Conservation (phyloP, 2,888 invertebrate species). For the Apomyelois bistriatella region DNA sequence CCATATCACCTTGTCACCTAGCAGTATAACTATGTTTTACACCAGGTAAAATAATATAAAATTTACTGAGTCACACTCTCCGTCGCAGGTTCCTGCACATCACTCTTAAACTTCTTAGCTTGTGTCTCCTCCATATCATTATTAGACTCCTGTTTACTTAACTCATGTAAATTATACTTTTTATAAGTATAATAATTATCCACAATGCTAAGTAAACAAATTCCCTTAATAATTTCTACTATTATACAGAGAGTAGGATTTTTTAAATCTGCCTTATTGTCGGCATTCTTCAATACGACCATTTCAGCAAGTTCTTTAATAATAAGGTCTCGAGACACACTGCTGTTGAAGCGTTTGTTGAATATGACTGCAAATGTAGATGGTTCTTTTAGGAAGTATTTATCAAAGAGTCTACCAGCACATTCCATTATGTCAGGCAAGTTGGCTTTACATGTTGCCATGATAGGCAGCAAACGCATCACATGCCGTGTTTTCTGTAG, state of each 20-base stretch:
- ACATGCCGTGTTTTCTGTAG: conserved; percentile 87
- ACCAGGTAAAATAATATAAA: conserved; percentile 37
- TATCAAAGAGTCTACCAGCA: conserved; percentile 84
- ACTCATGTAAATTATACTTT: conserved; percentile 91
- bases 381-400: conserved; percentile 85
- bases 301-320: conserved; percentile 87
- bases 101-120: conserved; percentile 67
- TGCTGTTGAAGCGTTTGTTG: conserved; percentile 89
- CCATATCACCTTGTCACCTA: conserved; percentile 53
- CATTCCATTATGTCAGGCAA: conserved; percentile 86
- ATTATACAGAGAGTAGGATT: conserved; percentile 88
- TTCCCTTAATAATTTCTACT: conserved; percentile 89
- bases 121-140: conserved; percentile 61
- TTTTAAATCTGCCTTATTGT: conserved; percentile 89
- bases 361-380: conserved; percentile 88
- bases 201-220: conserved; percentile 89
- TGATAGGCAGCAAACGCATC: conserved; percentile 89
- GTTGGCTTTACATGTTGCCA: conserved; percentile 89
- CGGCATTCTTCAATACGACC: conserved; percentile 83
- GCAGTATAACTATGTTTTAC: conserved; percentile 48
- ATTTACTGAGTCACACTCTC: conserved; percentile 44
- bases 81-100: conserved; percentile 39
- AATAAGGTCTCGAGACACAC: conserved; percentile 84
- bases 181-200: conserved; percentile 88
- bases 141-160: conserved; percentile 64